Percentiles rank a stretch among this genome's conserved stretches.
Evolutionary conservation across 2,888 invertebrate species (phyloP).

Genomic region (Keiferia lycopersicella): DNA sequence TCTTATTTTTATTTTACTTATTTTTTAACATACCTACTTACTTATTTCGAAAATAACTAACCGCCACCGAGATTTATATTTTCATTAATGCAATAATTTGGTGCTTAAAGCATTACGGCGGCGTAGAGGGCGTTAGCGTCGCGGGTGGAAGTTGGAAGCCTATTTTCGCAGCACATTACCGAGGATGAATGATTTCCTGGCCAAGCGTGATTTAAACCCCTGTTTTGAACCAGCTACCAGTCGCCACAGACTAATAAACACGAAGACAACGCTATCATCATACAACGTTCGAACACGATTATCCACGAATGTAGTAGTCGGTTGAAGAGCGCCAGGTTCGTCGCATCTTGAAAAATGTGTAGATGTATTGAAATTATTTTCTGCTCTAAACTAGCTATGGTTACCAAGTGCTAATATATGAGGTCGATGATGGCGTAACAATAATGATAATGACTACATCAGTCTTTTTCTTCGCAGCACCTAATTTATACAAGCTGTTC

Average conservation of each 20-base stretch:
- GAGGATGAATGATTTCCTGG: conserved; percentile 80
- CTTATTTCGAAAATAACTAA: conserved; percentile 28
- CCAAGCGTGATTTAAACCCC: conserved; percentile 70
- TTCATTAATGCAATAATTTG: conserved; percentile 63
- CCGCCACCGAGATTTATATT: conserved; percentile 48
- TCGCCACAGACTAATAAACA: not conserved
- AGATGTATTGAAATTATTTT: too few species aligned
- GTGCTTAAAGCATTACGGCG: conserved; percentile 63
- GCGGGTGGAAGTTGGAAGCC: conserved; percentile 60
- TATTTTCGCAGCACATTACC: conserved; percentile 80
- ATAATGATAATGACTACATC: too few species aligned
- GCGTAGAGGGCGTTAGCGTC: conserved; percentile 61
- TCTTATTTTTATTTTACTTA: too few species aligned
- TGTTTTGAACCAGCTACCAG: conserved; percentile 42
- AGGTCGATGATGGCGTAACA: too few species aligned
- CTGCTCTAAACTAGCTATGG: not conserved
- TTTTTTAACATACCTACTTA: too few species aligned
- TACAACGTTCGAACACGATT: too few species aligned
- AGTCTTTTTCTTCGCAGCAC: conserved; percentile 66
- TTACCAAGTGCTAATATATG: too few species aligned
- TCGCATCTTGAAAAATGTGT: too few species aligned
- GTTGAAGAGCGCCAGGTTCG: too few species aligned
- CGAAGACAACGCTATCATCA: not conserved
- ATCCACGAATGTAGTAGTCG: too few species aligned
- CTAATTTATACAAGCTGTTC: conserved; percentile 56